Conservation (phyloP, 2,113 vertebrate genomes). For the Crotalus tigris region DNA sequence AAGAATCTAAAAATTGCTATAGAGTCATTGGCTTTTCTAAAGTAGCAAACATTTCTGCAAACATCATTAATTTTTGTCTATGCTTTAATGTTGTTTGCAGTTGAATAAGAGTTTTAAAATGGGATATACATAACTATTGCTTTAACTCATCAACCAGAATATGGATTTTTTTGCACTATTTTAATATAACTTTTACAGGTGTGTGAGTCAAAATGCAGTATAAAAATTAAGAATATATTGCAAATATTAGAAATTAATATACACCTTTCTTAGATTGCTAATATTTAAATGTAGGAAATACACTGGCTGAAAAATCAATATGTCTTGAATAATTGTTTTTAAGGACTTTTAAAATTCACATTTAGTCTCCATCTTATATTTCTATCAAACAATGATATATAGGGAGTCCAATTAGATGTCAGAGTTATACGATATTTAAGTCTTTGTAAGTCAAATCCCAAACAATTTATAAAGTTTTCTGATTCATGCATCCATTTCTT, state of each 20-base stretch:
- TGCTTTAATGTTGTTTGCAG: background rate
- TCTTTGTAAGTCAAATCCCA: background rate
- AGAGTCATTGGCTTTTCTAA: background rate
- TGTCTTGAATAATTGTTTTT: background rate
- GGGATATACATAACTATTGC: too few species aligned
- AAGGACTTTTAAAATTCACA: background rate
- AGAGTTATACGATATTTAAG: background rate
- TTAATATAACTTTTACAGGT: background rate
- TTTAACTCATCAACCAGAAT: too few species aligned
- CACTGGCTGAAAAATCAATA: background rate
- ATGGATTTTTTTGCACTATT: background rate
- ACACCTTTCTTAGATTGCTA: background rate
- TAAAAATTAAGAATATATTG: background rate
- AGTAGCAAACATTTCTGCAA: background rate
- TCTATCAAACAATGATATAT: background rate
- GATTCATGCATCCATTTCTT: background rate
- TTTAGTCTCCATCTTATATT: background rate
- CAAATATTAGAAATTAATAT: background rate
- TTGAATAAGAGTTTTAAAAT: background rate
- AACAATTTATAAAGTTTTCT: background rate
- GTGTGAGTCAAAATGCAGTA: background rate
- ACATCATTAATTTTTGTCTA: background rate
- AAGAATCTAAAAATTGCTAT: background rate
- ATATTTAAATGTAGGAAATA: background rate
- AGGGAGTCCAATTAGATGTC: background rate